Evolutionary conservation across 1,140 invertebrate species (phyloP).

Genomic region (Leptinotarsa lineolata): DNA sequence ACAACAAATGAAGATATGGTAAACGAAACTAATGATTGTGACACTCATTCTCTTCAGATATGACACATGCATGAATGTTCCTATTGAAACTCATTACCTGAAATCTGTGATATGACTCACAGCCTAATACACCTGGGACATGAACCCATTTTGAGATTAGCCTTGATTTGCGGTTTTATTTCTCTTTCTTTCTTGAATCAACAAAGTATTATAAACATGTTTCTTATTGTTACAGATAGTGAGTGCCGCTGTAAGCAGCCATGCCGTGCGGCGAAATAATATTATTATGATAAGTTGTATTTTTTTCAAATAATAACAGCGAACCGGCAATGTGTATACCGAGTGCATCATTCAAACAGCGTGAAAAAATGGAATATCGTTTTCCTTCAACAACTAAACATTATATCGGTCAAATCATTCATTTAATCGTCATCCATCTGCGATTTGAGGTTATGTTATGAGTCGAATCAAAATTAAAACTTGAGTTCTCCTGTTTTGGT

Average conservation of each 20-base stretch:
- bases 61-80: too few species aligned
- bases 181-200: too few species aligned
- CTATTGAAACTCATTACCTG: too few species aligned
- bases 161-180: too few species aligned
- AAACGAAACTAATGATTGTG: too few species aligned
- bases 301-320: constrained; percentile 51
- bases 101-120: too few species aligned
- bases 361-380: constrained; percentile 26
- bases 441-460: constrained; percentile 18
- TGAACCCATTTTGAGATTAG: too few species aligned
- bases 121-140: too few species aligned
- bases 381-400: constrained; percentile 28
- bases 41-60: too few species aligned
- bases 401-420: constrained; percentile 25
- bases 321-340: constrained; percentile 54
- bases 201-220: too few species aligned
- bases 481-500: not conserved
- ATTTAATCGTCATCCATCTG: constrained; percentile 23
- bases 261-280: constrained; percentile 48
- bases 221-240: constrained; percentile 51
- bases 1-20: too few species aligned
- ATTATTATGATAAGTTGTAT: constrained; percentile 49
- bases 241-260: constrained; percentile 50
- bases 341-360: constrained; percentile 44
- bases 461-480: constrained; percentile 15